A percentile compares a stretch with the other conserved stretches of the same genome.
phyloP scores from a whole-genome alignment of 2,888 invertebrate genomes.

The Brachyopa scutellaris region DNA sequence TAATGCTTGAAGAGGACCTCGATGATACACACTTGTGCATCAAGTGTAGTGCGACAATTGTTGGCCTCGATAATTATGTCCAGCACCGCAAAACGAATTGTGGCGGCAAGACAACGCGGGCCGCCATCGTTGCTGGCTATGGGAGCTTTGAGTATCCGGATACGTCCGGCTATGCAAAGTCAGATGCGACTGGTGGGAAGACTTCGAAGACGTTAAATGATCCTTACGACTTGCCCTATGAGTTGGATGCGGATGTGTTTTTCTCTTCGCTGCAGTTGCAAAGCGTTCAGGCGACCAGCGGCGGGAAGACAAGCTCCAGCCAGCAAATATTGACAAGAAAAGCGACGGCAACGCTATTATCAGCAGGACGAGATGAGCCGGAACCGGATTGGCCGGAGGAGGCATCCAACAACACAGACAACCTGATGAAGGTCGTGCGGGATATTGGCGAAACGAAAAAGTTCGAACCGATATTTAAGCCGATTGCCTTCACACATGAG shows the following conservation, averaged over 20 bases:
- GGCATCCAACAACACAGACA: conserved; percentile 77
- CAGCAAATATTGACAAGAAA: conserved; percentile 52
- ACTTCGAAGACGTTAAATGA: conserved; percentile 78
- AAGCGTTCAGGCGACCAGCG: conserved; percentile 81
- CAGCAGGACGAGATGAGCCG: conserved; percentile 43
- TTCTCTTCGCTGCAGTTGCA: conserved; percentile 92
- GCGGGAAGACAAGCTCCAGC: conserved; percentile 38
- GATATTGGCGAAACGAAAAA: conserved; percentile 85
- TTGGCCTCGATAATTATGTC: conserved; percentile 93
- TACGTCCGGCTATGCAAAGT: conserved; percentile 75
- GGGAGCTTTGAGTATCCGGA: conserved; percentile 77
- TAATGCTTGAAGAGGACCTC: conserved; percentile 84
- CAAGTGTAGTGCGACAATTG: conserved; percentile 91
- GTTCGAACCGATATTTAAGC: conserved; percentile 80
- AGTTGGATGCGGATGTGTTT: conserved; percentile 91
- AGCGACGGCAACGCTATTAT: conserved; percentile 43
- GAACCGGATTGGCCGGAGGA: conserved; percentile 74
- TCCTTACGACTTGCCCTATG: conserved; percentile 83
- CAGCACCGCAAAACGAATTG: conserved; percentile 90
- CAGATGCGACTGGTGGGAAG: conserved; percentile 77
- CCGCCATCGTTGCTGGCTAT: conserved; percentile 77
- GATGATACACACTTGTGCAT: conserved; percentile 94
- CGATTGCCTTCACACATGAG: conserved; percentile 77
- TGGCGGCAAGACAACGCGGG: conserved; percentile 79
- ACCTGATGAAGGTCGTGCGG: conserved; percentile 86